A percentile compares a stretch with the other conserved stretches of the same genome.
phyloP scores from a whole-genome alignment of 2,888 invertebrate genomes.

The Disparrhopalites patrizii region DNA sequence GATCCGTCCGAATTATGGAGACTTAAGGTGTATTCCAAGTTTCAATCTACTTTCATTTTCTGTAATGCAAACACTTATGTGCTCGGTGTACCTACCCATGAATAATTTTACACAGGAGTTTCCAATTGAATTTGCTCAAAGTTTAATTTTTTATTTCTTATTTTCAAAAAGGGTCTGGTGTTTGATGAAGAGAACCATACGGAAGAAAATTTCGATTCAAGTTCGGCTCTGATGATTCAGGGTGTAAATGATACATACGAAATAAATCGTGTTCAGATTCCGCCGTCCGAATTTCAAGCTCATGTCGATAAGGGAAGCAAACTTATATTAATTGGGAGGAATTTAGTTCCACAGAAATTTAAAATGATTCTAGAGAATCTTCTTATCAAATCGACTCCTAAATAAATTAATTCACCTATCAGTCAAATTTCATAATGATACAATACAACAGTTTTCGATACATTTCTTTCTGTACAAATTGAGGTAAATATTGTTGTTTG shows the following conservation, averaged over 20 bases:
- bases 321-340: constrained; percentile 29
- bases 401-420: too few relatives aligned
- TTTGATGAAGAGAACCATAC: constrained; percentile 8
- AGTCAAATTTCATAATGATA: too few relatives aligned
- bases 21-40: constrained; percentile 31
- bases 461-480: too few relatives aligned
- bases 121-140: too few relatives aligned
- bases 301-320: constrained; percentile 12
- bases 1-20: constrained; percentile 23
- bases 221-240: constrained; percentile 42
- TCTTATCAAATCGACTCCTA: not conserved
- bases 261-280: constrained; percentile 24
- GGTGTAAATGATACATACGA: constrained; percentile 48
- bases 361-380: not conserved
- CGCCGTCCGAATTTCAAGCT: not conserved
- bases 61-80: too few relatives aligned
- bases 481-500: too few relatives aligned
- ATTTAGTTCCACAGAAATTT: not conserved
- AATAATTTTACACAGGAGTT: too few relatives aligned
- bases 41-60: too few relatives aligned
- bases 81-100: too few relatives aligned
- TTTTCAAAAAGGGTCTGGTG: constrained; percentile 35
- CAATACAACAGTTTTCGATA: too few relatives aligned
- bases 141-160: constrained; percentile 10
- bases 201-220: constrained; percentile 4